Conservation (phyloP, 2,888 invertebrate genomes). For the Gryllus longicercus region DNA sequence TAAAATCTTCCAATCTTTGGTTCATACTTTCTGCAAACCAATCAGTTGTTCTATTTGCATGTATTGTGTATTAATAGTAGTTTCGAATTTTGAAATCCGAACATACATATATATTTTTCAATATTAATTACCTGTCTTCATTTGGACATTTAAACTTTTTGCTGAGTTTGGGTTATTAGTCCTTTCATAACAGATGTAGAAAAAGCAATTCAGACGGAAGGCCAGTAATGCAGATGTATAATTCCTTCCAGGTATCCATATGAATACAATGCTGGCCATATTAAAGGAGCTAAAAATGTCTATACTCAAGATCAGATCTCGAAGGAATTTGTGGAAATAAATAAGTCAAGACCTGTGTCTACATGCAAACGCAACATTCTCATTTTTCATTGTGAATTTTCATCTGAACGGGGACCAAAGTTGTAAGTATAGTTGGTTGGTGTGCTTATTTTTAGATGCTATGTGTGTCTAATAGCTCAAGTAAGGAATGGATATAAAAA, state of each 20-base stretch:
- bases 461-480: no score
- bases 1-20: neutral
- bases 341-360: conserved; percentile 23
- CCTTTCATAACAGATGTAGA: no score
- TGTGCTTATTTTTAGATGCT: no score
- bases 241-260: conserved; percentile 68
- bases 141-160: no score
- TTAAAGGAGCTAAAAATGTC: conserved; percentile 75
- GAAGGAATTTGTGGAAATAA: conserved; percentile 53
- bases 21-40: neutral
- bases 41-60: neutral
- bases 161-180: no score
- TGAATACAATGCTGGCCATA: conserved; percentile 90
- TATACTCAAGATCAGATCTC: conserved; percentile 75
- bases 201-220: no score
- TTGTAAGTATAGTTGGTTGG: conserved; percentile 61
- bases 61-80: neutral
- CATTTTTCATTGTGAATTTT: conserved; percentile 98
- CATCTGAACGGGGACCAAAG: conserved; percentile 89
- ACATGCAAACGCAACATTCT: conserved; percentile 57
- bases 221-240: neutral
- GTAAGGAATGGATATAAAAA: no score
- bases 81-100: neutral
- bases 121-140: no score
- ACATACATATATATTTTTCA: neutral